Evolutionary conservation across 2,797 vertebrate genomes (phyloP).

Genomic region (Botia kubotai): DNA sequence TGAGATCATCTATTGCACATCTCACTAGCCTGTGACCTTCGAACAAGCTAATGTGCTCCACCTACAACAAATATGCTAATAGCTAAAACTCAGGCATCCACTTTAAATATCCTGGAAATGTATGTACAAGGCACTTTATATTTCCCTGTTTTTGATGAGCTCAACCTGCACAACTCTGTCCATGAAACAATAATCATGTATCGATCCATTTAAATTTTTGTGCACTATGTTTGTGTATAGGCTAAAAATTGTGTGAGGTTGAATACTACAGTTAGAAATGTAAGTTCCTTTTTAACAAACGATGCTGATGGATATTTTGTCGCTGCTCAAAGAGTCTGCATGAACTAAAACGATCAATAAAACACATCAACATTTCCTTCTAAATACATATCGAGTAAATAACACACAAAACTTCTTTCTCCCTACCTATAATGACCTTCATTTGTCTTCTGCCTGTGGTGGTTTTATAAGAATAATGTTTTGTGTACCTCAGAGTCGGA

Average conservation of each 20-base stretch:
- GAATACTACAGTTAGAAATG: constrained; percentile 1
- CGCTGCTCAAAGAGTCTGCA: not conserved
- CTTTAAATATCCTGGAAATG: too few species aligned
- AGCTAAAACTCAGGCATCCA: too few species aligned
- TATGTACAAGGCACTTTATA: too few species aligned
- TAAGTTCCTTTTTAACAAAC: not conserved
- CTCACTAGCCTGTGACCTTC: constrained; percentile 25
- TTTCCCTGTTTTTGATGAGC: not conserved
- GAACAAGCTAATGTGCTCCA: constrained; percentile 27
- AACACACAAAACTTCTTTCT: not conserved
- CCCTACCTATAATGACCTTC: constrained; percentile 58
- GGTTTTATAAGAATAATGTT: constrained; percentile 56
- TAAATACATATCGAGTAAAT: not conserved
- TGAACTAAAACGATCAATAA: not conserved
- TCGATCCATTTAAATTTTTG: not conserved
- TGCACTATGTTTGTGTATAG: not conserved
- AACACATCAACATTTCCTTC: not conserved
- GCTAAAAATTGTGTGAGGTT: not conserved
- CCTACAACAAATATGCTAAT: constrained; percentile 22
- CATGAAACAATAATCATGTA: constrained; percentile 1
- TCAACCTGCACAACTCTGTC: not conserved
- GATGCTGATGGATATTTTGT: constrained; percentile 8
- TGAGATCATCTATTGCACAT: constrained; percentile 34
- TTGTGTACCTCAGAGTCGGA: constrained; percentile 52
- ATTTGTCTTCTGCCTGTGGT: constrained; percentile 58